Conservation (phyloP, 2,888 invertebrate species). For the Gisinianus flammeolus region DNA sequence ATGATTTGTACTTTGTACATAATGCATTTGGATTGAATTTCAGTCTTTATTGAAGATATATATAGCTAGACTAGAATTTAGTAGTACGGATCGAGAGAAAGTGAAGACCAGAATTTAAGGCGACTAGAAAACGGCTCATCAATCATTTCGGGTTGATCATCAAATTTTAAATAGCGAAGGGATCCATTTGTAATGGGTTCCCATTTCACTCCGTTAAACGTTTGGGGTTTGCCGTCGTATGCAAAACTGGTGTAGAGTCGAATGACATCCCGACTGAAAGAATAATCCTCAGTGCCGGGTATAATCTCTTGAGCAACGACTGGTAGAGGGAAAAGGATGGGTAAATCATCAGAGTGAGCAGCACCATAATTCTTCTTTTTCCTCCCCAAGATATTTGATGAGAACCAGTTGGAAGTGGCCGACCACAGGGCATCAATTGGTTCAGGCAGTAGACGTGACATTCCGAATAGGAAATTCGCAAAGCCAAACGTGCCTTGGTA, state of each 20-base stretch:
- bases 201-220: constrained; percentile 28
- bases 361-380: constrained; percentile 12
- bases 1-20: too few relatives aligned
- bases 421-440: constrained; percentile 35
- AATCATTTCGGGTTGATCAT: constrained; percentile 25
- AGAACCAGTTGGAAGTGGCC: constrained; percentile 24
- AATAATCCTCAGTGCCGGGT: constrained; percentile 44
- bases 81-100: constrained; percentile 8
- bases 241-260: constrained; percentile 42
- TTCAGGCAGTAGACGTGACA: constrained; percentile 42
- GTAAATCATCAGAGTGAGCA: constrained; percentile 35
- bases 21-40: too few relatives aligned
- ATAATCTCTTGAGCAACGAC: constrained; percentile 42
- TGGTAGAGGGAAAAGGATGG: constrained; percentile 34
- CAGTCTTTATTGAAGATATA: too few relatives aligned
- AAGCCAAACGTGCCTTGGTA: constrained; percentile 51
- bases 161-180: constrained; percentile 19
- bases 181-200: background rate
- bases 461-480: constrained; percentile 46
- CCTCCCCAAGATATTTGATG: constrained; percentile 21
- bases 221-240: constrained; percentile 21
- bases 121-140: constrained; percentile 16
- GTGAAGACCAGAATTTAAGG: constrained; percentile 24
- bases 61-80: too few relatives aligned
- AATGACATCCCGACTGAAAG: constrained; percentile 44